Evolutionary conservation across 1,140 invertebrate genomes (phyloP).

Genomic region (Sipha flava): DNA sequence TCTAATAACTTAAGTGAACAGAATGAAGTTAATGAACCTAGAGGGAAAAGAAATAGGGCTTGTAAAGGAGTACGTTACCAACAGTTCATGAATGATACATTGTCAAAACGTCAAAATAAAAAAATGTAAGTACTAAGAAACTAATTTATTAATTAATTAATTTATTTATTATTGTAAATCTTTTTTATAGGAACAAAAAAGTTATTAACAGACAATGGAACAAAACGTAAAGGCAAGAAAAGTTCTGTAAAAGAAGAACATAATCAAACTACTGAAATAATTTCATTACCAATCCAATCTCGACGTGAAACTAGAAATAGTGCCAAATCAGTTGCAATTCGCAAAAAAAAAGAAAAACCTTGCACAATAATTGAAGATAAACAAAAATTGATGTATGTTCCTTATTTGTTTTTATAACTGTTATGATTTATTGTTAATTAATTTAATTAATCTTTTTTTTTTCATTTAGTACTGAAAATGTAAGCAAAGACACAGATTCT

Average conservation of each 20-base stretch:
- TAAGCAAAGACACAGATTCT: not conserved
- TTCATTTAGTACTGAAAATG: not conserved
- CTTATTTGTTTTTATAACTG: not conserved
- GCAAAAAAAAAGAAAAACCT: not conserved
- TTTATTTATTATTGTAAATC: not conserved
- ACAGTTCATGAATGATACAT: slow-evolving; percentile 25
- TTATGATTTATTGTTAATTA: not conserved
- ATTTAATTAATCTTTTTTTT: not conserved
- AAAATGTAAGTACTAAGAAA: slow-evolving; percentile 13
- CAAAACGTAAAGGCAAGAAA: slow-evolving; percentile 1
- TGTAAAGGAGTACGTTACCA: slow-evolving; percentile 24
- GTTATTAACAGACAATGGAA: not conserved
- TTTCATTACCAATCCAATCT: not conserved
- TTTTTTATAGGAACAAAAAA: slow-evolving; percentile 12
- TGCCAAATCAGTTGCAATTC: not conserved
- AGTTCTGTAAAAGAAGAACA: not conserved
- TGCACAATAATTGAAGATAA: not conserved
- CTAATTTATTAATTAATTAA: not conserved
- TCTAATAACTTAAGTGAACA: not conserved
- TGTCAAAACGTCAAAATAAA: slow-evolving; percentile 28
- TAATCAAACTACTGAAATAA: not conserved
- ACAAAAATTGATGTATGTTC: not conserved
- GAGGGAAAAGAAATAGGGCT: slow-evolving; percentile 16
- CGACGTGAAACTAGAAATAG: slow-evolving; percentile 24
- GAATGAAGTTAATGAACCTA: not conserved